Conservation (phyloP, 2,797 vertebrate genomes). For the Nyctalus aviator region DNA sequence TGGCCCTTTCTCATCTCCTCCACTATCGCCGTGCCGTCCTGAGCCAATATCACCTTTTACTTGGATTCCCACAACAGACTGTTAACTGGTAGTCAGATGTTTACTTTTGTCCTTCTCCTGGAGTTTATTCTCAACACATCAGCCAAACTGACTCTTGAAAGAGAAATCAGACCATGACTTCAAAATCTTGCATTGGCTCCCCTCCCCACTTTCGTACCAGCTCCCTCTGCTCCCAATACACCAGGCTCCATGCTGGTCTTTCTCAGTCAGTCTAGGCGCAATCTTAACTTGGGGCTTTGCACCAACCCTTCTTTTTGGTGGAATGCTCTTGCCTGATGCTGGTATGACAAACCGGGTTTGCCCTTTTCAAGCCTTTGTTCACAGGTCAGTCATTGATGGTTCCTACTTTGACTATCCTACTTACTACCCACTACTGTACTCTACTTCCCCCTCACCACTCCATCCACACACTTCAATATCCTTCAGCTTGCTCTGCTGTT, state of each 20-base stretch:
- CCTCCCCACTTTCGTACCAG: neutral
- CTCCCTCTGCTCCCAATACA: neutral
- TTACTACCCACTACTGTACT: neutral
- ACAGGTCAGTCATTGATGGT: neutral
- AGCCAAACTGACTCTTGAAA: neutral
- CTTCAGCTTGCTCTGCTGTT: neutral
- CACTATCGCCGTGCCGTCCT: no score
- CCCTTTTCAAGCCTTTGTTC: neutral
- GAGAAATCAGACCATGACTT: neutral
- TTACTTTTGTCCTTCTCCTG: neutral
- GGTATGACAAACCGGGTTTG: neutral
- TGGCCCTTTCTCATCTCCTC: neutral
- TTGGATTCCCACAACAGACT: neutral
- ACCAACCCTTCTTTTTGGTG: neutral
- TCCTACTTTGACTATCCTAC: neutral
- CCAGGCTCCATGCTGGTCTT: neutral
- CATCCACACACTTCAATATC: neutral
- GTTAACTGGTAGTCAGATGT: neutral
- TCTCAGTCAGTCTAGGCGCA: neutral
- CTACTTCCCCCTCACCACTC: neutral
- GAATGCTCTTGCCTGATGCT: neutral
- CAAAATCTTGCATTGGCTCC: neutral
- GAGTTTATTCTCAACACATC: neutral
- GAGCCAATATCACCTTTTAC: neutral
- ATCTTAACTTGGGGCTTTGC: neutral